Conservation (phyloP, 2,113 vertebrate species). For the Dromas ardeola region DNA sequence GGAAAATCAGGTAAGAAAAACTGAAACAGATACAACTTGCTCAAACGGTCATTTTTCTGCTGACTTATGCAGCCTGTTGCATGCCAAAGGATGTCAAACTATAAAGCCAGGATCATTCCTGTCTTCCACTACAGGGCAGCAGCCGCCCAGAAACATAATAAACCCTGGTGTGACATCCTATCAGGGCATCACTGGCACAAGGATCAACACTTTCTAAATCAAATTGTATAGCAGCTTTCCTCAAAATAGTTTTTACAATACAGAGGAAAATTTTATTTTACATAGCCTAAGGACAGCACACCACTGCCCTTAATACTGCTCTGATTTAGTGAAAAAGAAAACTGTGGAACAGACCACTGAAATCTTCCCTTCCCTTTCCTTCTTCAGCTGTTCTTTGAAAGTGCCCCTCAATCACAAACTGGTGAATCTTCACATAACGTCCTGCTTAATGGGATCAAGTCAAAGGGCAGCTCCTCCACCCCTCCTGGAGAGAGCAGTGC, state of each 20-base stretch:
- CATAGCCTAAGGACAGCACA: neutral
- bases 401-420: neutral
- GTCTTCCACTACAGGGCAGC: neutral
- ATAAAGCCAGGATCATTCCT: neutral
- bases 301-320: neutral
- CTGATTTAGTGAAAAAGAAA: neutral
- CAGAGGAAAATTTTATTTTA: neutral
- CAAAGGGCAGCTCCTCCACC: neutral
- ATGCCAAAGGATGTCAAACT: neutral
- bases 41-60: neutral
- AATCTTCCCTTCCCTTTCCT: neutral
- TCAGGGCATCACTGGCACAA: neutral
- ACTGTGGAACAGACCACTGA: neutral
- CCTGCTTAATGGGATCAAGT: neutral
- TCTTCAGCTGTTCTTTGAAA: neutral
- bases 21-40: neutral
- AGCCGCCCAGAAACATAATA: neutral
- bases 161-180: neutral
- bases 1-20: neutral
- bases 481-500: neutral
- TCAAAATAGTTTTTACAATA: neutral
- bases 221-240: neutral
- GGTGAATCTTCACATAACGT: neutral
- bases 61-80: neutral
- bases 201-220: neutral